Base-by-base conservation (phyloP, 2,797 vertebrate genomes). In the Acanthis flammea region DNA sequence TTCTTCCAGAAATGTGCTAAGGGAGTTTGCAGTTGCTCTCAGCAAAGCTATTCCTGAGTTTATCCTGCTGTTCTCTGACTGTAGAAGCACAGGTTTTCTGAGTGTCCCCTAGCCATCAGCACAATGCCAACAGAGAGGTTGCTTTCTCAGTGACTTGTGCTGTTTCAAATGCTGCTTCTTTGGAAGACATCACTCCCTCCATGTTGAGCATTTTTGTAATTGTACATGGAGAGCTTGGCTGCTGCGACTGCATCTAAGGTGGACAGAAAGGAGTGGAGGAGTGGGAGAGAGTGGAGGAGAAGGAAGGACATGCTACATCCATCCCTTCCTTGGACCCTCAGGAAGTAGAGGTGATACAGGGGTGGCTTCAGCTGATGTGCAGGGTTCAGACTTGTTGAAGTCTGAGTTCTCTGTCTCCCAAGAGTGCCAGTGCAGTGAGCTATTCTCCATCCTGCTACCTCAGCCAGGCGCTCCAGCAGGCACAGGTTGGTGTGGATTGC, bases 401-500 rank as follows among this genome's bases (percentile, higher is more conserved):
- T 65, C 58, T 7, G 37, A 68, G 24, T 39, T 83, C 27, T 86
- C 27, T 33, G 45, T 54, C 57, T 94, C 15, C n/a, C 2, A 5
- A 77, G 62, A 35, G 18, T 73, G 86, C 41, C 67, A 65, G 44
- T 54, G 51, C 47, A 78, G 30, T 1, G 24, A 92, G 85, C 28
- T 89, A 37, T 76, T 91, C 85, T 91, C 28, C 30, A 44, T 61
- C n/a, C 15, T 1, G 10, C 80, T 88, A 28, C 71, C 57, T 82
- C 86, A 93, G 71, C 63, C 83, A 90, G 80, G 73, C 12, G 0
- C 71, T 91, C n/a, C 79, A 70, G 54, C 81, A 94, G 90, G 71
- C 77, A 57, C 80, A 88, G 84, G 66, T 73, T 95, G 83, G 71
- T 93, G 63, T 17, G 60, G 67, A 76, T 87, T 89, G 78, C 92